Conservation (phyloP, 1,140 invertebrate genomes). For the Aphis craccivora region DNA sequence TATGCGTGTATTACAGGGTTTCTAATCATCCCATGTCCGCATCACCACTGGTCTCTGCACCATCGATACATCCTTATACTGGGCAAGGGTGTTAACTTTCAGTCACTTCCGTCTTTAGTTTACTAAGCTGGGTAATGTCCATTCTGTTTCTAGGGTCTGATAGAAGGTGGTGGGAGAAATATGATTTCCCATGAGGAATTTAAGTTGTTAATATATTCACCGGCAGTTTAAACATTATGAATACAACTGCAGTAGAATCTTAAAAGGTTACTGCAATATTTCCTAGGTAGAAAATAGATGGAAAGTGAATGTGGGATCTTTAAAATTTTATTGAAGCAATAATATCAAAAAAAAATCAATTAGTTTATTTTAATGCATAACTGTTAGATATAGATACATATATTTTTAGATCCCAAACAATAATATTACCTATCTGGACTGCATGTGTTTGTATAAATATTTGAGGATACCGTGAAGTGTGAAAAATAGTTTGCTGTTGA, state of each 20-base stretch:
- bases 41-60: background rate
- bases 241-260: background rate
- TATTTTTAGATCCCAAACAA: background rate
- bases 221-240: background rate
- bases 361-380: background rate
- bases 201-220: conserved; percentile 13
- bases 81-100: background rate
- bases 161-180: background rate
- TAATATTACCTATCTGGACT: background rate
- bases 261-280: background rate
- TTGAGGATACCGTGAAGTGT: no score
- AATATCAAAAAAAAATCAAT: background rate
- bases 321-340: background rate
- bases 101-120: background rate
- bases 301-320: background rate
- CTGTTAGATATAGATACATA: background rate
- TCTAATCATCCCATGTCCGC: background rate
- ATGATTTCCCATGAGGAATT: conserved; percentile 25
- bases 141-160: background rate
- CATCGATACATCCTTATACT: background rate
- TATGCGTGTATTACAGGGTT: background rate
- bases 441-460: background rate
- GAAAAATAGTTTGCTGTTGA: background rate
- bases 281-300: no score
- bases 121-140: background rate